Evolutionary conservation across 2,888 invertebrate species (phyloP).

Genomic region (Ceraclea dissimilis): DNA sequence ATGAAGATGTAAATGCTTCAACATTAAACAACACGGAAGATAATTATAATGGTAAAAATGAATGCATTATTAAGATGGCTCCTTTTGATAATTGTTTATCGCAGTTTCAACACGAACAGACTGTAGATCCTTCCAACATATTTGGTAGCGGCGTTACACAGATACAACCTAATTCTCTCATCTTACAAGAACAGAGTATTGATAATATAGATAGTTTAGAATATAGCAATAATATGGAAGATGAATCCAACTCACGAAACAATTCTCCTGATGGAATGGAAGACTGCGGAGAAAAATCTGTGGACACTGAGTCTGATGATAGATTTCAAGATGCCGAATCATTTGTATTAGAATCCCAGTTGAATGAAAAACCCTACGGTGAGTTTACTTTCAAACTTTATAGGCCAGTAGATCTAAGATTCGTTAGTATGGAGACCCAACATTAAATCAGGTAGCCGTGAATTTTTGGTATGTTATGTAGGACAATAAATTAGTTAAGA

Average conservation of each 20-base stretch:
- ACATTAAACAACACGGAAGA: not conserved
- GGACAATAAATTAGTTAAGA: too few species aligned
- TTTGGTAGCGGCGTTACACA: conserved; percentile 24
- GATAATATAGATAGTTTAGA: conserved; percentile 13
- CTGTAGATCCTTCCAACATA: conserved; percentile 8
- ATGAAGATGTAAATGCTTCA: not conserved
- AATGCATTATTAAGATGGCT: conserved; percentile 9
- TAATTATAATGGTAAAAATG: not conserved
- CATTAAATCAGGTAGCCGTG: too few species aligned
- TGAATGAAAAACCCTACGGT: conserved; percentile 30
- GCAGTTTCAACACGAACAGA: conserved; percentile 3
- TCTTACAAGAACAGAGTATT: conserved; percentile 17
- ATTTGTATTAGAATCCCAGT: conserved; percentile 62
- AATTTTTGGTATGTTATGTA: too few species aligned
- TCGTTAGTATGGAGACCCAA: too few species aligned
- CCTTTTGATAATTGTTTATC: conserved; percentile 12
- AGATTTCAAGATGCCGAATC: conserved; percentile 73
- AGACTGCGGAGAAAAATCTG: conserved; percentile 11
- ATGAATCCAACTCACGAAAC: conserved; percentile 11
- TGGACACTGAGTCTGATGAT: conserved; percentile 41
- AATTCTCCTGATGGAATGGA: conserved; percentile 13
- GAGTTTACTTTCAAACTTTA: not conserved
- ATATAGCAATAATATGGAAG: conserved; percentile 9
- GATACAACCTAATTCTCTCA: conserved; percentile 25
- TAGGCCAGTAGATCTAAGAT: too few species aligned